Evolutionary conservation across 1,140 invertebrate species (phyloP).

Genomic region (Neuroterus valhalla): DNA sequence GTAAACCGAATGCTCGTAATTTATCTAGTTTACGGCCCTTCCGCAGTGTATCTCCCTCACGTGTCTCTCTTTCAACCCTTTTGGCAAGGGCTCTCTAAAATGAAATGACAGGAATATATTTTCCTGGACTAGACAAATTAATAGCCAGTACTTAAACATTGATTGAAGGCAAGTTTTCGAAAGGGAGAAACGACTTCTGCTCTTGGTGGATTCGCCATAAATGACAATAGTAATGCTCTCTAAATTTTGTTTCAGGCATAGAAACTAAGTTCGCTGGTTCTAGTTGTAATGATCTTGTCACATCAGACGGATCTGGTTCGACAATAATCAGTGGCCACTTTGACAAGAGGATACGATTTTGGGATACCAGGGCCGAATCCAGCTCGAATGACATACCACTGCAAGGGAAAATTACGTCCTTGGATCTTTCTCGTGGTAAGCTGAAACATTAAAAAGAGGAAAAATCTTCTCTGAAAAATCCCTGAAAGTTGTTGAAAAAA

Average conservation of each 20-base stretch:
- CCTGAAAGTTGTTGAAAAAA: too few relatives aligned
- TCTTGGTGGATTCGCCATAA: slow-evolving; percentile 6
- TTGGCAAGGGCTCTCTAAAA: slow-evolving; percentile 52
- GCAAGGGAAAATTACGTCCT: slow-evolving; percentile 95
- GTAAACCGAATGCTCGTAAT: slow-evolving; percentile 61
- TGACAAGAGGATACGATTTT: slow-evolving; percentile 97
- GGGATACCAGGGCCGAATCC: slow-evolving; percentile 91
- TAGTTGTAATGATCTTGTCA: slow-evolving; percentile 96
- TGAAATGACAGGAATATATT: slow-evolving; percentile 51
- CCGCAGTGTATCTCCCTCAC: slow-evolving; percentile 40
- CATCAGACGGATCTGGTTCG: slow-evolving; percentile 89
- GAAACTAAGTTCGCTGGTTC: slow-evolving; percentile 98
- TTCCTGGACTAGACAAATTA: slow-evolving; percentile 50
- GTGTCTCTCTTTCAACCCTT: slow-evolving; percentile 46
- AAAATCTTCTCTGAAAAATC: background rate
- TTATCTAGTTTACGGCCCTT: slow-evolving; percentile 57
- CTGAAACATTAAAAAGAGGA: slow-evolving; percentile 37
- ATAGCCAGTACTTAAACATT: slow-evolving; percentile 27
- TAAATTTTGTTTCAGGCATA: slow-evolving; percentile 80
- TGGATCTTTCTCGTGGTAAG: slow-evolving; percentile 93
- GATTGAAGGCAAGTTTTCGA: slow-evolving; percentile 4
- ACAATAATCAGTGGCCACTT: slow-evolving; percentile 98
- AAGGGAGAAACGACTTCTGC: slow-evolving; percentile 6
- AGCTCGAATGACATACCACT: slow-evolving; percentile 89
- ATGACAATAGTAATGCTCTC: background rate